These are phyloP conservation scores for Drosophila differens DNA, from an alignment of 2,888 invertebrate species.

Conservation along the genomic window DNA sequence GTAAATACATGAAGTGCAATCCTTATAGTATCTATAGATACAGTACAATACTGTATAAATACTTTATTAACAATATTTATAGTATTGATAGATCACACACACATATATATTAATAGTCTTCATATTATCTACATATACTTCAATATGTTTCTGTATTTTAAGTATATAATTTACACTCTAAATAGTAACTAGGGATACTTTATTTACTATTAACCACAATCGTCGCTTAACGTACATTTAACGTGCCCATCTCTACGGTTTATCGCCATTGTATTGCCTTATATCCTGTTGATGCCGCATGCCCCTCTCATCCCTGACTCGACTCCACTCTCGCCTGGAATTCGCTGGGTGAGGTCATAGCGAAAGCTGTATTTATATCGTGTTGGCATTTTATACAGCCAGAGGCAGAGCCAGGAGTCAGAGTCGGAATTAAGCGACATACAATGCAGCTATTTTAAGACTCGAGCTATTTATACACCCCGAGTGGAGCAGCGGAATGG, in stretches of 20 bases:
- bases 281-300: constrained; percentile 43
- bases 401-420: constrained; percentile 1
- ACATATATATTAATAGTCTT: neutral
- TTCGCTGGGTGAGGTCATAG: constrained; percentile 48
- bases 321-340: neutral
- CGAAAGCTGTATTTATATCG: constrained; percentile 16
- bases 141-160: too few relatives aligned
- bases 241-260: constrained; percentile 3
- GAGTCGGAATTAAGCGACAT: constrained; percentile 10
- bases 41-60: too few relatives aligned
- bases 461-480: constrained; percentile 38
- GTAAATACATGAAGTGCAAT: neutral
- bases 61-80: neutral
- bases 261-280: constrained; percentile 11
- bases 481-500: neutral
- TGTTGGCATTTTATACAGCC: constrained; percentile 1
- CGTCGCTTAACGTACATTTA: neutral
- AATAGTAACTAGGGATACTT: constrained; percentile 9
- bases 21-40: neutral
- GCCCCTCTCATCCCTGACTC: neutral
- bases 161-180: neutral
- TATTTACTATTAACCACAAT: constrained; percentile 1
- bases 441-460: constrained; percentile 35
- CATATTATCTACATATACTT: neutral
- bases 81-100: neutral